A percentile compares a stretch with the other conserved stretches of the same genome.
These are phyloP conservation scores for Cololabis saira DNA, from an alignment of 2,113 vertebrate species.

Conservation along the genomic window DNA sequence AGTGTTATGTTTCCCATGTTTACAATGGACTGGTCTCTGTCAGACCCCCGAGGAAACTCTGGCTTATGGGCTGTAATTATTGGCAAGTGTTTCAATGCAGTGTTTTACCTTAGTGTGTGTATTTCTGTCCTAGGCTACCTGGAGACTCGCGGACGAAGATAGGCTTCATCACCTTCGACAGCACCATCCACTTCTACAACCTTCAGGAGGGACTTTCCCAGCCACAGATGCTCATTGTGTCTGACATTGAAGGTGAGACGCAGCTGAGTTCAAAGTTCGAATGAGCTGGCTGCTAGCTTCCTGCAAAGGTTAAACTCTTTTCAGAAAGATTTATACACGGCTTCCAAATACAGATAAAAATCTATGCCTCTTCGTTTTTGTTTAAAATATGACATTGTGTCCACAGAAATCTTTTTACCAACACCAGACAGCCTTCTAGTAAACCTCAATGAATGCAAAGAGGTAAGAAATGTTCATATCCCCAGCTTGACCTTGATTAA, in stretches of 20 bases:
- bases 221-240: slow-evolving; percentile 98
- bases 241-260: slow-evolving; percentile 93
- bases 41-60: too few relatives aligned
- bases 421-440: slow-evolving; percentile 97
- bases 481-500: background rate
- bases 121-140: slow-evolving; percentile 85
- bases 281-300: background rate
- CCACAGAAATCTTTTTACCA: slow-evolving; percentile 96
- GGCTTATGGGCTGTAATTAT: too few relatives aligned
- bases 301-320: background rate
- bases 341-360: background rate
- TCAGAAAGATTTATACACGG: too few relatives aligned
- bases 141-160: slow-evolving; percentile 97
- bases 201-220: slow-evolving; percentile 97
- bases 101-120: background rate
- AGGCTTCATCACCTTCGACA: slow-evolving; percentile 97
- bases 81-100: too few relatives aligned
- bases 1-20: too few relatives aligned
- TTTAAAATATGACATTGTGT: slow-evolving; percentile 27
- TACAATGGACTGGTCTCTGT: too few relatives aligned
- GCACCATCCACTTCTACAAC: slow-evolving; percentile 98
- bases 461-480: slow-evolving; percentile 84
- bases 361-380: background rate
- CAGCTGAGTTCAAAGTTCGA: background rate
- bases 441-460: slow-evolving; percentile 97